A percentile compares a stretch with the other conserved stretches of the same genome.
phyloP scores from a whole-genome alignment of 2,797 vertebrate genomes.

The Percopsis omiscomaycus region DNA sequence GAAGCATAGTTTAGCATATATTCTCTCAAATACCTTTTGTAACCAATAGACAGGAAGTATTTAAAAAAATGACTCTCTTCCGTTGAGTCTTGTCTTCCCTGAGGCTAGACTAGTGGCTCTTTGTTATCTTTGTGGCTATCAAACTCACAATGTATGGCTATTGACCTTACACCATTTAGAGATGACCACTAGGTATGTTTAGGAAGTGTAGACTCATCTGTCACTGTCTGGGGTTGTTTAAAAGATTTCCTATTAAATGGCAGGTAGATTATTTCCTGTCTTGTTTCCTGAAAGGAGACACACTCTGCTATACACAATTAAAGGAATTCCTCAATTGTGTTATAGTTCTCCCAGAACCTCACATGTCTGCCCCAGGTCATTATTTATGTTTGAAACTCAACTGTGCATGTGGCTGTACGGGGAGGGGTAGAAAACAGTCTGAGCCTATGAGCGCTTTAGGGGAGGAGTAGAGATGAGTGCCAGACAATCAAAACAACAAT shows the following conservation, averaged over 20 bases:
- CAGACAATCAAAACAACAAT: too few species aligned
- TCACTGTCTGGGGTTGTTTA: conserved; percentile 7
- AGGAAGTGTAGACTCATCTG: neutral
- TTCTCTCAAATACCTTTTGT: conserved; percentile 12
- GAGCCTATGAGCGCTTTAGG: too few species aligned
- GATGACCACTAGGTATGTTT: neutral
- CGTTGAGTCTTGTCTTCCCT: conserved; percentile 3
- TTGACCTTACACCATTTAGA: conserved; percentile 32
- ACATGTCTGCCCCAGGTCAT: too few species aligned
- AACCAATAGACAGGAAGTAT: conserved; percentile 1
- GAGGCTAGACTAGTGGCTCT: conserved; percentile 20
- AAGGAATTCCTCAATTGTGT: too few species aligned
- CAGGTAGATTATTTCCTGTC: too few species aligned
- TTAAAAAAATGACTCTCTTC: neutral
- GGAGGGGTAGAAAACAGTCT: too few species aligned
- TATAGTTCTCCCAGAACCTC: too few species aligned
- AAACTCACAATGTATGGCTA: conserved; percentile 12
- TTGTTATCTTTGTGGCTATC: conserved; percentile 13
- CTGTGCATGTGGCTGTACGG: too few species aligned
- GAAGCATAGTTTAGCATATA: conserved; percentile 39
- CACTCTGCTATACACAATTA: too few species aligned
- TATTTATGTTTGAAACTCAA: too few species aligned
- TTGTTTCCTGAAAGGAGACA: too few species aligned
- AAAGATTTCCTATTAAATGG: neutral
- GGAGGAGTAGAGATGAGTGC: too few species aligned